Conservation (phyloP, 2,113 vertebrate species). For the Coryphaenoides rupestris region DNA sequence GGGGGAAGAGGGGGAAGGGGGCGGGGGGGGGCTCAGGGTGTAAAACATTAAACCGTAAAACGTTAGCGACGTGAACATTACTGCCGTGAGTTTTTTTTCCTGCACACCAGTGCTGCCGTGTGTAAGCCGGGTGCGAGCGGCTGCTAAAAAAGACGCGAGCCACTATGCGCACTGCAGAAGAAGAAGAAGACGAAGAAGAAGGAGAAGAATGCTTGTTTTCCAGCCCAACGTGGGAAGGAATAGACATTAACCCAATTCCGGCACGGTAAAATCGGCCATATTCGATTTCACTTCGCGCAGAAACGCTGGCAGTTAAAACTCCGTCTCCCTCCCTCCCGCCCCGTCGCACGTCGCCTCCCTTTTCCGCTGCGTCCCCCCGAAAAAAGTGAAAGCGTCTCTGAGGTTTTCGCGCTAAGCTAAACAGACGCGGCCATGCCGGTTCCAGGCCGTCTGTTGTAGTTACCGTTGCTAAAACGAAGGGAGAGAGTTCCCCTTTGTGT, state of each 20-base stretch:
- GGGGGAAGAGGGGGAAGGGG: no score
- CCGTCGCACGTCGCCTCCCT: slow-evolving; percentile 5
- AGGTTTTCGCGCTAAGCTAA: slow-evolving; percentile 48
- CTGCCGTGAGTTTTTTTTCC: no score
- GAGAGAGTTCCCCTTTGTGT: slow-evolving; percentile 67
- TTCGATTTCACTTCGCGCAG: slow-evolving; percentile 41
- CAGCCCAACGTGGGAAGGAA: slow-evolving; percentile 16
- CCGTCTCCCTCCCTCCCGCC: slow-evolving; percentile 18
- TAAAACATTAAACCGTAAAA: no score
- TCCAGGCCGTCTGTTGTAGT: slow-evolving; percentile 72
- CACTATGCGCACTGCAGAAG: no score
- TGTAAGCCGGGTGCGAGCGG: not conserved
- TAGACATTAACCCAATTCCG: slow-evolving; percentile 44
- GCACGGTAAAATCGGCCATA: slow-evolving; percentile 27
- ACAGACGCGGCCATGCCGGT: slow-evolving; percentile 62
- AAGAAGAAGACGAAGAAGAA: not conserved
- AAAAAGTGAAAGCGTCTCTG: slow-evolving; percentile 52
- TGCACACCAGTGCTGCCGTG: no score
- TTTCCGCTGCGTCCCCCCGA: slow-evolving; percentile 13
- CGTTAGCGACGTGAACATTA: not conserved
- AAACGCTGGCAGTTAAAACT: slow-evolving; percentile 34
- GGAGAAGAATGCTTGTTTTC: not conserved
- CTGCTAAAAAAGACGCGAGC: not conserved
- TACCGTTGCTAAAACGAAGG: slow-evolving; percentile 78
- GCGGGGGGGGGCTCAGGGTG: no score